Evolutionary conservation across 2,797 vertebrate genomes (phyloP), one percentile per base, ranked within the genome.

Genomic region (Megaceryle alcyon): DNA sequence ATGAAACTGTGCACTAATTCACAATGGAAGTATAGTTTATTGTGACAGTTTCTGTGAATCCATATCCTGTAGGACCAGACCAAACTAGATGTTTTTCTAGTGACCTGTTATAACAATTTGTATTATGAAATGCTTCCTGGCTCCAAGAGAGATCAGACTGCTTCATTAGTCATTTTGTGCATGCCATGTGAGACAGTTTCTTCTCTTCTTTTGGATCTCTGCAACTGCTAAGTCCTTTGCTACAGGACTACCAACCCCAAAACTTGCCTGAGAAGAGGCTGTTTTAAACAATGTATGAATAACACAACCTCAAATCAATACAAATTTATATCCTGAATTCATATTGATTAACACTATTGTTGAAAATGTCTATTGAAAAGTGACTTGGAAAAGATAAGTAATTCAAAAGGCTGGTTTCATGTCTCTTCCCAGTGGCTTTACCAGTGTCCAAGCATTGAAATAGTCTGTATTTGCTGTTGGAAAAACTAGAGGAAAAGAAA

Each of bases 401-500:
- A 57, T 75, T 77, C n/a, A 68, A 71, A 94, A 85, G 35, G 25
- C 14, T 84, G 20, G 43, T 70, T 81, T 83, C 14, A 37, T 54
- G 6, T 66, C 25, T 90, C 64, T 77, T 88, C 56, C 31, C 21
- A 49, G 28, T 70, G 51, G 33, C 56, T 70, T 94, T 92, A 49
- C 21, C 37, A 68, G 9, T 59, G 71, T 59, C 79, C 81, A 82
- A 66, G 41, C 37, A 65, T 14, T 82, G 28, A 92, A 87, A 80
- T 64, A 72, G 21, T 80, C 43, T 87, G n/a, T 77, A 65, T 88
- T 53, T 91, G 51, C n/a, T 71, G 26, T 10, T 90, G 33, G 29
- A 90, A 96, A 92, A 95, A 77, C 8, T 39, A 29, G 23, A 29
- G 57, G 18, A 73, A 92, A 82, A 85, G 49, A 87, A 83, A 88